Base-by-base conservation (phyloP, 2,888 invertebrate species). In the Sussaba pulchella region DNA sequence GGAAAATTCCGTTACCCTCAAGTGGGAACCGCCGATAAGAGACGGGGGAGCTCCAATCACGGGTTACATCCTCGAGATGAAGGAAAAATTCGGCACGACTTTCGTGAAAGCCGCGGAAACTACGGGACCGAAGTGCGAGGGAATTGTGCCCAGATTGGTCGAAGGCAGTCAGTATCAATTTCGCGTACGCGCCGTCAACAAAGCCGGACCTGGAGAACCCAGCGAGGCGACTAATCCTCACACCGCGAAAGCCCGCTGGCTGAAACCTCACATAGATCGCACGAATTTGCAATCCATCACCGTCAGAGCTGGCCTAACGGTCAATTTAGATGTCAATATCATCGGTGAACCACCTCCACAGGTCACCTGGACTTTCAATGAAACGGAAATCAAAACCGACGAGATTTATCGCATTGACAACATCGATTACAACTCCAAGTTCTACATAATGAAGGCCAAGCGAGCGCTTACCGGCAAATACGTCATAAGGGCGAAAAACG, bases 151-250 rank as follows among this genome's bases (percentile, higher is more conserved):
- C 0, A 96, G 96, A 92, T 93, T 99, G 87, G 97, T 98, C 89
- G 98, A 98, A 93, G 98, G 98, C 19, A 98, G 98, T 92, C 98
- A 98, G 89, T 99, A 99, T 92, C 98, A 99, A 92, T 99, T 99
- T 94, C 94, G 98, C 41, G 95, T 98, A 1, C 94, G 97, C n/a
- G 99, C 99, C 19, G 93, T 99, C 12, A 99, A 99, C 93, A 98
- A 98, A 93, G 98, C 98, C 57, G 99, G 99, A 0, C 96, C 95
- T 50, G 98, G 98, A 0, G 97, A 98, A 87, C 97, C 98, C 0
- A 97, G 97, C 24, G 98, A 98, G 92, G 96, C 97, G 89, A 98
- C 98, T 67, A 96, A 97, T 93, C 97, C 97, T 94, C 98, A 98
- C 88, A 96, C 96, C 2, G 98, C 97, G 84, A 98, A 98, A 90